Percentiles rank a stretch among this genome's conserved stretches.
phyloP scores from a whole-genome alignment of 2,113 vertebrate genomes.

The Hippoglossus stenolepis region DNA sequence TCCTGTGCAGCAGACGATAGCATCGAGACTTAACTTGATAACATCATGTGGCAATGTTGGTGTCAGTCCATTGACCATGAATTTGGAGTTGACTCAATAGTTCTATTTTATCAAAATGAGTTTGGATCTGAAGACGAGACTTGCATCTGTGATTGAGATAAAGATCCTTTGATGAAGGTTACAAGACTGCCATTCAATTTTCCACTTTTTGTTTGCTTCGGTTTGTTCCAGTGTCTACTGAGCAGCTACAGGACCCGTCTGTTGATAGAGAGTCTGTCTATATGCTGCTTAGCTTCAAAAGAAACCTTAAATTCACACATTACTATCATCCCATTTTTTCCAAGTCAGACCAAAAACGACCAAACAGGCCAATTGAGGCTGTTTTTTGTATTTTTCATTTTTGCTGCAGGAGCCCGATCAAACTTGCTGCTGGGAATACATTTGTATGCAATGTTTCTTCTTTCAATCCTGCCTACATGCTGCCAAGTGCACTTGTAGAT shows the following conservation, averaged over 20 bases:
- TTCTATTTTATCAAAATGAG: neutral
- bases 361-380: conserved; percentile 6
- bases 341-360: conserved; percentile 1
- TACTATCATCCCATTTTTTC: neutral
- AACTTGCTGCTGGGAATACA: conserved; percentile 15
- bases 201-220: no score
- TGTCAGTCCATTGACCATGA: neutral
- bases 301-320: no score
- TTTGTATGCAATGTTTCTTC: conserved; percentile 37
- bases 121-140: neutral
- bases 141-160: neutral
- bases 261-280: no score
- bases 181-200: neutral
- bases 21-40: neutral
- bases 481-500: conserved; percentile 46
- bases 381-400: neutral
- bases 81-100: conserved; percentile 19
- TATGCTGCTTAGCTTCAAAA: no score
- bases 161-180: neutral
- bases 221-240: no score
- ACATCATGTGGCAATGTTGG: conserved; percentile 1
- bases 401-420: conserved; percentile 3
- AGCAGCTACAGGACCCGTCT: no score
- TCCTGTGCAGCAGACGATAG: neutral
- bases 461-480: conserved; percentile 46